A percentile compares a stretch with the other conserved stretches of the same genome.
phyloP scores from a whole-genome alignment of 2,888 invertebrate genomes.

The Fabriciana adippe region DNA sequence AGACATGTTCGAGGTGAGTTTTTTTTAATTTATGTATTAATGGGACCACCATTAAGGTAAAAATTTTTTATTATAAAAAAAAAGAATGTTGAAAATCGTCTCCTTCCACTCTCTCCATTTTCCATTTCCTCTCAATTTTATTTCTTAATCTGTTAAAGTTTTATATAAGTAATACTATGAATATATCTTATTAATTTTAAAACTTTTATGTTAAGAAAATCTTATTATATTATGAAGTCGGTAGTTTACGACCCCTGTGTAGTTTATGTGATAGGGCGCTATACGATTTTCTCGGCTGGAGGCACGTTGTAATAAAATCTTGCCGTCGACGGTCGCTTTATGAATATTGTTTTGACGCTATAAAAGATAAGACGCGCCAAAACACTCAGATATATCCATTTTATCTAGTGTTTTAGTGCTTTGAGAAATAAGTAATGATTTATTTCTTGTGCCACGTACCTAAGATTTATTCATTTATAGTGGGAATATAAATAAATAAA shows the following conservation, averaged over 20 bases:
- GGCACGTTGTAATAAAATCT: conserved; percentile 76
- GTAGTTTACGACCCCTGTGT: conserved; percentile 53
- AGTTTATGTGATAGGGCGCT: conserved; percentile 62
- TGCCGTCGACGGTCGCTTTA: conserved; percentile 65
- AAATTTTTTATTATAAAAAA: no score
- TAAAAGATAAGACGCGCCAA: conserved; percentile 64
- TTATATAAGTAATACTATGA: no score
- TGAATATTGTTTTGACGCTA: conserved; percentile 67
- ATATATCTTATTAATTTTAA: neutral
- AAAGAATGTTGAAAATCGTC: no score
- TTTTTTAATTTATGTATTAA: no score
- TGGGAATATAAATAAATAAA: no score
- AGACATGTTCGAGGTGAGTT: no score
- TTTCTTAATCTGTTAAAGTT: no score
- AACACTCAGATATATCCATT: conserved; percentile 42
- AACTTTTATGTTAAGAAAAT: conserved; percentile 1
- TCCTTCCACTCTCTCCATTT: no score
- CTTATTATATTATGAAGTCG: conserved; percentile 16
- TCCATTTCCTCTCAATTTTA: no score
- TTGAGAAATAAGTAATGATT: conserved; percentile 12
- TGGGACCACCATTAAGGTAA: no score
- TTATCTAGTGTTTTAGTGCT: conserved; percentile 39
- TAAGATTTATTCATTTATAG: no score
- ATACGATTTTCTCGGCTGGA: conserved; percentile 57
- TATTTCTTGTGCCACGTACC: neutral